Conservation (phyloP, 2,113 vertebrate genomes). For the Lycaon pictus region DNA sequence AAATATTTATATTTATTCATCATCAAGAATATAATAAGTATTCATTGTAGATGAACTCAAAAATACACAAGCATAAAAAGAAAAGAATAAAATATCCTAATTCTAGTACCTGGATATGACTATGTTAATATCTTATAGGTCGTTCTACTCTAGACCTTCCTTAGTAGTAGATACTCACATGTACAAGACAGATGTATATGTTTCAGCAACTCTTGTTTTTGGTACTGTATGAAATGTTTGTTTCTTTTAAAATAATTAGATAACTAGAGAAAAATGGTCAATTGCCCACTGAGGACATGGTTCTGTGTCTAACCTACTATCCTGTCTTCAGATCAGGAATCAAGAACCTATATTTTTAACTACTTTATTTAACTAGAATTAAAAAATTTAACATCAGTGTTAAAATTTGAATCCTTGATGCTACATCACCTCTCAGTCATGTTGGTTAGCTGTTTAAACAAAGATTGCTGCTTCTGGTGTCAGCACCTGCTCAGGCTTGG, state of each 20-base stretch:
- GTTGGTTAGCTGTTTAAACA: background rate
- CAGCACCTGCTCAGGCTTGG: background rate
- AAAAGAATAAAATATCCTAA: background rate
- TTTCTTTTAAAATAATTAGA: slow-evolving; percentile 4
- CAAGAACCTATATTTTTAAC: background rate
- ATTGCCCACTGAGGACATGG: background rate
- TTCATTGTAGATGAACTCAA: background rate
- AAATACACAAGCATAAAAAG: background rate
- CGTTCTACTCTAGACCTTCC: background rate
- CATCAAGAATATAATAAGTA: background rate
- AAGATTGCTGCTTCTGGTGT: background rate
- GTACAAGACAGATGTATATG: background rate
- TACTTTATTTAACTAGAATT: background rate
- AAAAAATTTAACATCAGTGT: background rate
- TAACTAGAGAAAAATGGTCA: background rate
- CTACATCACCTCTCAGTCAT: background rate
- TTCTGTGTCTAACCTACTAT: background rate
- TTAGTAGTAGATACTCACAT: background rate
- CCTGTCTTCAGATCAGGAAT: background rate
- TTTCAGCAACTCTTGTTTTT: background rate
- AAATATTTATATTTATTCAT: background rate
- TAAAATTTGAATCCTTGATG: background rate
- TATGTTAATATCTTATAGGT: background rate
- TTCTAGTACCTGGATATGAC: background rate
- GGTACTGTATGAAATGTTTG: background rate